These are phyloP conservation scores for Setipinna tenuifilis DNA, from an alignment of 2,797 vertebrate genomes.

Conservation along the genomic window DNA sequence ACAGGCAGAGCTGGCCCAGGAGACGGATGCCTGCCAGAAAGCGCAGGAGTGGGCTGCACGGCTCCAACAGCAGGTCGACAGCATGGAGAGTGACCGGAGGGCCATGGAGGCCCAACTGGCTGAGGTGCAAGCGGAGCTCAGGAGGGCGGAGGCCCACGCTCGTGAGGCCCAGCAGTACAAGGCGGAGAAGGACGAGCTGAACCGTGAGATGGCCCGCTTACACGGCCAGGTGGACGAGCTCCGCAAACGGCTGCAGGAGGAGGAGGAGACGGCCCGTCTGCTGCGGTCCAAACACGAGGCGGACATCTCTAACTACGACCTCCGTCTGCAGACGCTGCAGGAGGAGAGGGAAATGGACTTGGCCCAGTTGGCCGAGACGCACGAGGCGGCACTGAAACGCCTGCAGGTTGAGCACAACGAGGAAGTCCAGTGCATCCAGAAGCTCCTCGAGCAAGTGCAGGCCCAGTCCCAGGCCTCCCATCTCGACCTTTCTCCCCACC, in stretches of 20 bases:
- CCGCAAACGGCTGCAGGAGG: slow-evolving; percentile 64
- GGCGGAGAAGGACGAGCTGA: slow-evolving; percentile 76
- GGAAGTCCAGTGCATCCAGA: slow-evolving; percentile 53
- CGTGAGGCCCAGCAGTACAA: slow-evolving; percentile 73
- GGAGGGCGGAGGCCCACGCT: slow-evolving; percentile 65
- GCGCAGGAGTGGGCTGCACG: slow-evolving; percentile 57
- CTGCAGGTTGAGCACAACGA: slow-evolving; percentile 51
- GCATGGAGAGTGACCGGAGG: slow-evolving; percentile 67
- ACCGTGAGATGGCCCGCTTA: slow-evolving; percentile 66
- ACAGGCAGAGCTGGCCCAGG: slow-evolving; percentile 69
- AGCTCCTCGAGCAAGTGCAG: slow-evolving; percentile 45
- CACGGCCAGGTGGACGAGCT: slow-evolving; percentile 67
- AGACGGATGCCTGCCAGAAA: slow-evolving; percentile 63
- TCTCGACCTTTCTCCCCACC: slow-evolving; percentile 22
- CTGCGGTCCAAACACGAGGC: slow-evolving; percentile 57
- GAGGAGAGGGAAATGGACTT: slow-evolving; percentile 57
- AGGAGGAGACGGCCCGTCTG: slow-evolving; percentile 53
- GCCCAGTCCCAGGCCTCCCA: slow-evolving; percentile 47
- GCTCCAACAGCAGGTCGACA: slow-evolving; percentile 70
- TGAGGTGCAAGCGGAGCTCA: slow-evolving; percentile 65
- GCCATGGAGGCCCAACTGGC: slow-evolving; percentile 68
- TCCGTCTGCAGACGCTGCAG: slow-evolving; percentile 61
- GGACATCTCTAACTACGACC: slow-evolving; percentile 54
- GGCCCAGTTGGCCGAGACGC: slow-evolving; percentile 47
- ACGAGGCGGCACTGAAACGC: slow-evolving; percentile 58